Percentiles rank a stretch among this genome's conserved stretches.
Evolutionary conservation across 2,113 vertebrate genomes (phyloP).

Genomic region (Sinocyclocheilus anophthalmus): DNA sequence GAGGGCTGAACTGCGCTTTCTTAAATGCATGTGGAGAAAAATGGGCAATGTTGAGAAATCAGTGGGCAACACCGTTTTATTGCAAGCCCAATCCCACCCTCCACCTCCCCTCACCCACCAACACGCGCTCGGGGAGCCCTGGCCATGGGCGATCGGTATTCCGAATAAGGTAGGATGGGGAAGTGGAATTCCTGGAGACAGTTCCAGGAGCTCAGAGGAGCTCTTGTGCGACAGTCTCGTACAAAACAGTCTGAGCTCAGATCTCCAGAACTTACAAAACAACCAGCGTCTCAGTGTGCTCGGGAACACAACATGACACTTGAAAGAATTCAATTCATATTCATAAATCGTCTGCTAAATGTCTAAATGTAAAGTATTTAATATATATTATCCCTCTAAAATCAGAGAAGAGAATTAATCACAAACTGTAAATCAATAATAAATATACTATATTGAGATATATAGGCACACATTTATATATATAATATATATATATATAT

Average conservation of each 20-base stretch:
- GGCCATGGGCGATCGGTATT: conserved; percentile 62
- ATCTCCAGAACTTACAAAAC: background rate
- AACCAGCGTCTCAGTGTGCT: too few relatives aligned
- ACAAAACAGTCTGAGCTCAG: background rate
- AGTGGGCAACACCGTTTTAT: conserved; percentile 56
- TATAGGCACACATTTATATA: too few relatives aligned
- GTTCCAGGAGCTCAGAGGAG: conserved; percentile 29
- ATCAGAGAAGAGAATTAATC: too few relatives aligned
- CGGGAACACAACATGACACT: too few relatives aligned
- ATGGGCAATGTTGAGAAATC: conserved; percentile 49
- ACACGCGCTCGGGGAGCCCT: conserved; percentile 56
- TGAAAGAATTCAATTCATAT: too few relatives aligned
- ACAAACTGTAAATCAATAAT: too few relatives aligned
- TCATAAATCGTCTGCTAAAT: too few relatives aligned
- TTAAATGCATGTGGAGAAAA: conserved; percentile 44
- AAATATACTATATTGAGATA: too few relatives aligned
- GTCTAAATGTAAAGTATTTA: too few relatives aligned
- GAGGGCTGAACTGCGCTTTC: conserved; percentile 1
- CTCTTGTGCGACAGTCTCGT: conserved; percentile 6
- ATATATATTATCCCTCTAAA: too few relatives aligned
- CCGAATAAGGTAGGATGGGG: conserved; percentile 50
- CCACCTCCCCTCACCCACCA: conserved; percentile 38
- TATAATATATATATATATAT: too few relatives aligned
- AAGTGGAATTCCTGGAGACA: conserved; percentile 56
- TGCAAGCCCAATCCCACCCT: conserved; percentile 26